phyloP scores from a whole-genome alignment of 2,797 vertebrate genomes.

The Rhynchotus rufescens region DNA sequence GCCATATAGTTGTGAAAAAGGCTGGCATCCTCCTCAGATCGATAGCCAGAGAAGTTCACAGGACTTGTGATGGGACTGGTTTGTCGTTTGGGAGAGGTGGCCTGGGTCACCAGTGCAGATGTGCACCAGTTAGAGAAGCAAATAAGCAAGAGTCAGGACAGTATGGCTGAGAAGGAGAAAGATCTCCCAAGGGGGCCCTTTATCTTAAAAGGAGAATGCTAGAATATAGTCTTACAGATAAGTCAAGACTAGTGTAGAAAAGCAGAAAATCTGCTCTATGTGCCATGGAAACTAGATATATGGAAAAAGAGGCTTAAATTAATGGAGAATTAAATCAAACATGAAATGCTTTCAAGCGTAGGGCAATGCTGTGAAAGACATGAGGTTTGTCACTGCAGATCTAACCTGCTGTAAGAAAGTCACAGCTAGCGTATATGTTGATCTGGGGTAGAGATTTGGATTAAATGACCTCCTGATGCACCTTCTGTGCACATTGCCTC shows the following conservation, averaged over 20 bases:
- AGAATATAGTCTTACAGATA: neutral
- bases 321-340: neutral
- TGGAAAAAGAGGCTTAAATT: neutral
- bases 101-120: neutral
- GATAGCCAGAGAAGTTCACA: neutral
- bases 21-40: neutral
- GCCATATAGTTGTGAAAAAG: neutral
- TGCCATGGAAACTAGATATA: slow-evolving; percentile 5
- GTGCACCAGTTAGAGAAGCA: neutral
- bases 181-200: neutral
- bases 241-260: neutral
- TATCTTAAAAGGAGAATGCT: neutral
- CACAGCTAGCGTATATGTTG: neutral
- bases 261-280: neutral
- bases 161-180: neutral
- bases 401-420: neutral
- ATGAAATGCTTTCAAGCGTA: neutral
- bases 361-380: neutral
- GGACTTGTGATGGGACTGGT: neutral
- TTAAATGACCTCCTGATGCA: neutral
- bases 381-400: neutral
- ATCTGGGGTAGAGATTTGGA: neutral
- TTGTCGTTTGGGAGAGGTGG: neutral
- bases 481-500: neutral
- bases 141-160: neutral